These are phyloP conservation scores for Phalacrocorax brasilianus DNA, from an alignment of 2,113 vertebrate species.

Conservation along the genomic window DNA sequence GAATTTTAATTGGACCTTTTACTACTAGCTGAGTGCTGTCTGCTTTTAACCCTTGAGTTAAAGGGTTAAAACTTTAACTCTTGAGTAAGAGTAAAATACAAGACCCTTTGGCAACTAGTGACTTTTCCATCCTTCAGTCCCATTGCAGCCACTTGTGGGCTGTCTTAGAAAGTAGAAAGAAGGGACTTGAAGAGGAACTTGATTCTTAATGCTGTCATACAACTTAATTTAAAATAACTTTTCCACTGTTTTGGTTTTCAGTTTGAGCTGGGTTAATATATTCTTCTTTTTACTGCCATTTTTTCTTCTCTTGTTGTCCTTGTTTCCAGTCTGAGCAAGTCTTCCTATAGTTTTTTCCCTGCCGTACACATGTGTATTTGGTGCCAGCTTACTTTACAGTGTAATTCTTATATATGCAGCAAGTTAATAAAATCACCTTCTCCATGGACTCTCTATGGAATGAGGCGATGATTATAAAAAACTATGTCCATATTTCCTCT, in stretches of 20 bases:
- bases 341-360: background rate
- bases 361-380: background rate
- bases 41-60: background rate
- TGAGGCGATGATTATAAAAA: background rate
- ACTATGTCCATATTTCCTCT: background rate
- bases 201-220: background rate
- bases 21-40: background rate
- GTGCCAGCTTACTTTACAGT: background rate
- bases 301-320: background rate
- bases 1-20: slow-evolving; percentile 46
- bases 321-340: background rate
- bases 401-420: background rate
- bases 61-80: no score
- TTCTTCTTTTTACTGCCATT: background rate
- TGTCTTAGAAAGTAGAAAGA: background rate
- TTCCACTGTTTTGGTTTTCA: background rate
- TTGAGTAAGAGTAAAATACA: background rate
- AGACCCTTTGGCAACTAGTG: background rate
- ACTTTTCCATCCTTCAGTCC: background rate
- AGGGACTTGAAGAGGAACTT: background rate
- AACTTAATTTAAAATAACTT: background rate
- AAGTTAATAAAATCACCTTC: background rate
- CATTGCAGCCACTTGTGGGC: background rate
- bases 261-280: background rate
- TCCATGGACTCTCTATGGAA: background rate